phyloP scores from a whole-genome alignment of 2,888 invertebrate genomes.

The Rhagonycha fulva region DNA sequence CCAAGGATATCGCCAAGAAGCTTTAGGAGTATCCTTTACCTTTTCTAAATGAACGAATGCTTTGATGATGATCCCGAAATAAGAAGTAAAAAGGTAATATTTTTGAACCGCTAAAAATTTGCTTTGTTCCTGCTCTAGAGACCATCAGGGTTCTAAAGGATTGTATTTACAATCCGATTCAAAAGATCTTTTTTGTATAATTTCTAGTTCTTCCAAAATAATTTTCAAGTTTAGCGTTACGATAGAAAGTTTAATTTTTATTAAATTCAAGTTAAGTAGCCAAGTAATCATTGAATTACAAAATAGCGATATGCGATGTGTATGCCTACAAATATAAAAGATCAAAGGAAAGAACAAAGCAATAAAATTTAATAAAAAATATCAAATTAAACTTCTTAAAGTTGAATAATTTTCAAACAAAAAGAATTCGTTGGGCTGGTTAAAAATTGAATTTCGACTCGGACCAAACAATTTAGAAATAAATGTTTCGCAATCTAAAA shows the following conservation, averaged over 20 bases:
- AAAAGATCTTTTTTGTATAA: background rate
- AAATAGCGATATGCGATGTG: background rate
- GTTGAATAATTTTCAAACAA: background rate
- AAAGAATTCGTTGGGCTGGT: background rate
- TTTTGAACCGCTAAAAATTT: too few species aligned
- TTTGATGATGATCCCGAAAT: too few species aligned
- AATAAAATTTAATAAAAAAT: background rate
- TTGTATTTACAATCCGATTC: too few species aligned
- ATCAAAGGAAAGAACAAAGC: background rate
- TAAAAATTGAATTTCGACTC: background rate
- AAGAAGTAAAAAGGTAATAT: too few species aligned
- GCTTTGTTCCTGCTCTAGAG: too few species aligned
- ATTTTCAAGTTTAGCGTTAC: background rate
- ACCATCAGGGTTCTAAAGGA: too few species aligned
- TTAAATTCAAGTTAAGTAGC: background rate
- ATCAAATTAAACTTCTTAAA: background rate
- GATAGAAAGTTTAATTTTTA: background rate
- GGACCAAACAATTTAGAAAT: conserved; percentile 1
- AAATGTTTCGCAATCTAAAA: conserved; percentile 9
- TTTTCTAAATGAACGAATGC: too few species aligned
- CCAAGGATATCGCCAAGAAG: too few species aligned
- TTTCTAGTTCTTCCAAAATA: background rate
- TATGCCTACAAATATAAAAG: background rate
- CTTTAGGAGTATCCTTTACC: too few species aligned
- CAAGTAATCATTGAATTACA: background rate